Base-by-base conservation (phyloP, 2,888 invertebrate genomes). In the Halictus ligatus region DNA sequence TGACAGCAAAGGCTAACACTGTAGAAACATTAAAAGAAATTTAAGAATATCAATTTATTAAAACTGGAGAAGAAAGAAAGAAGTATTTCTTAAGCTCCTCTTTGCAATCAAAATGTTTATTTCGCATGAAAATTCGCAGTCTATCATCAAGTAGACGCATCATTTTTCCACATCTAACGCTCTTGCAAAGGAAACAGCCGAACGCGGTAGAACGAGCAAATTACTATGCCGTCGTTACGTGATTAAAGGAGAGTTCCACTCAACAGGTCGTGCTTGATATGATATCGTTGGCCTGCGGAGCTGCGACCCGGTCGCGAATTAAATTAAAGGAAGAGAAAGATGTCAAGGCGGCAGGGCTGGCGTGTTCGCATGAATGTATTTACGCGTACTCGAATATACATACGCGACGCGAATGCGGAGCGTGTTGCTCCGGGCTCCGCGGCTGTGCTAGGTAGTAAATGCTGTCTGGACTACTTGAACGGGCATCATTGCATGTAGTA, bases 401-500 rank as follows among this genome's bases (percentile, higher is more conserved):
- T 18, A 67, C 67, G 21, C 67, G 8, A 21, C 21, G 54, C 50
- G 21, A 54, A 21, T 29, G 15, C 54, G 54, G 48, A 75, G 46
- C 54, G 54, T 73, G 67, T 73, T 73, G 64, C 21, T 64, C 21
- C 75, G 75, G 40, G 21, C 29, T 7, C 13, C 29, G 25, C 15
- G 25, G 12, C 5, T 40, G 60, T 78, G 48, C 54, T 64, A 29
- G 64, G 64, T 64, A 64, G 71, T 78, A 60, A 50, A 75, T 72
- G 40, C 50, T 46, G 54, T 60, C 84, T 81, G 81, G 58, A 29
- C 77, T 75, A 67, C 77, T 78, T 75, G 84, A 80, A 72, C 71
- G 69, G 74, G 64, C 73, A 74, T 43, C 58, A 58, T 67, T 21
- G 54, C 3, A n/a, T 54, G 54, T 10, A n/a, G 54, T n/a, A 54